Percentiles rank a stretch among this genome's conserved stretches.
Conservation (phyloP, 1,140 invertebrate genomes). For the Panonychus citri region DNA sequence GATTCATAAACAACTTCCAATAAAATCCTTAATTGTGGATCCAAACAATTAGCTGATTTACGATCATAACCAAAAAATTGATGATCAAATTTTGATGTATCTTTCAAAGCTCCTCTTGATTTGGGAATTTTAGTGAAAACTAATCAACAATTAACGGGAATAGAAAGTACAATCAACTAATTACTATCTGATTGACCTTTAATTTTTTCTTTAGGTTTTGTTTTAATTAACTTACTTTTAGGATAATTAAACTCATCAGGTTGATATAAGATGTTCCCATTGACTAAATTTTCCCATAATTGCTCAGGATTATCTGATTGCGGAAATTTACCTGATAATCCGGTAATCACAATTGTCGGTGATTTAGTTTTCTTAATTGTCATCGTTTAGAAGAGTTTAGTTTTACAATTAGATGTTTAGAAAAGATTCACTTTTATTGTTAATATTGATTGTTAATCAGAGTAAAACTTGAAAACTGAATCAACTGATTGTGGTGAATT, state of each 20-base stretch:
- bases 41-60: not conserved
- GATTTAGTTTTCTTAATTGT: too few species aligned
- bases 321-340: slow-evolving; percentile 67
- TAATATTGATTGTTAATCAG: too few species aligned
- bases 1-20: slow-evolving; percentile 79
- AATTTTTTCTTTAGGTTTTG: too few species aligned
- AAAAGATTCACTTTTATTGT: too few species aligned
- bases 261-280: slow-evolving; percentile 63
- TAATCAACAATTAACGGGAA: not conserved
- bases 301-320: slow-evolving; percentile 66
- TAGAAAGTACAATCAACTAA: not conserved
- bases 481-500: too few species aligned
- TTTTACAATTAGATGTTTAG: too few species aligned
- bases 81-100: not conserved
- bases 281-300: slow-evolving; percentile 61
- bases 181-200: too few species aligned
- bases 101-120: not conserved
- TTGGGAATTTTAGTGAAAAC: not conserved
- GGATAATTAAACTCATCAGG: slow-evolving; percentile 56
- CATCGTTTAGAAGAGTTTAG: too few species aligned
- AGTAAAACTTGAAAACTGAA: too few species aligned
- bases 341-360: slow-evolving; percentile 44
- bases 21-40: slow-evolving; percentile 70
- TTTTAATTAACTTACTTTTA: slow-evolving; percentile 1
- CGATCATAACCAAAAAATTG: not conserved